These are phyloP conservation scores for Ancistrus triradiatus DNA, from an alignment of 2,113 vertebrate genomes.

Conservation along the genomic window DNA sequence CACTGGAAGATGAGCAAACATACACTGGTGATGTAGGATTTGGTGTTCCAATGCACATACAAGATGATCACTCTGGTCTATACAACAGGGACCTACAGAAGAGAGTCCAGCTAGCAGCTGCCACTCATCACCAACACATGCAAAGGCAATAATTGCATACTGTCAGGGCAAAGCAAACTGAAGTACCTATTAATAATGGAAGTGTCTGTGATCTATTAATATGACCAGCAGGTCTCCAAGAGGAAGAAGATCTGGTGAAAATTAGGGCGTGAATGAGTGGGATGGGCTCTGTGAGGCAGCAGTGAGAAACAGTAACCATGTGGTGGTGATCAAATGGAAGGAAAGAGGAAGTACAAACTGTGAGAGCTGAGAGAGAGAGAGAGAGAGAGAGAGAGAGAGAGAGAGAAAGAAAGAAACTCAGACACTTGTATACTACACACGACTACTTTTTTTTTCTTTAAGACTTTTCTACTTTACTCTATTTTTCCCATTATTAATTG, in stretches of 20 bases:
- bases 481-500: no score
- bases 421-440: no score
- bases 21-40: neutral
- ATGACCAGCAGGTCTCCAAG: neutral
- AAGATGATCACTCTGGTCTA: no score
- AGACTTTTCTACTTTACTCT: no score
- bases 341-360: conserved; percentile 8
- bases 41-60: no score
- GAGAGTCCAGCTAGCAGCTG: no score
- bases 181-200: no score
- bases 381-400: neutral
- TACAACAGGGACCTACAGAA: no score
- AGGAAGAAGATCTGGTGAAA: neutral
- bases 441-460: no score
- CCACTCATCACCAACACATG: no score
- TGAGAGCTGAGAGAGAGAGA: neutral
- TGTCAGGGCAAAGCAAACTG: no score
- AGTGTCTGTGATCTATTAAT: neutral
- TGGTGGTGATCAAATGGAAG: conserved; percentile 18
- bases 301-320: neutral
- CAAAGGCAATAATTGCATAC: no score
- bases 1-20: neutral
- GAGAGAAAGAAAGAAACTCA: neutral
- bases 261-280: neutral
- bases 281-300: neutral